phyloP scores from a whole-genome alignment of 2,113 vertebrate genomes.

The Hymenochirus boettgeri region DNA sequence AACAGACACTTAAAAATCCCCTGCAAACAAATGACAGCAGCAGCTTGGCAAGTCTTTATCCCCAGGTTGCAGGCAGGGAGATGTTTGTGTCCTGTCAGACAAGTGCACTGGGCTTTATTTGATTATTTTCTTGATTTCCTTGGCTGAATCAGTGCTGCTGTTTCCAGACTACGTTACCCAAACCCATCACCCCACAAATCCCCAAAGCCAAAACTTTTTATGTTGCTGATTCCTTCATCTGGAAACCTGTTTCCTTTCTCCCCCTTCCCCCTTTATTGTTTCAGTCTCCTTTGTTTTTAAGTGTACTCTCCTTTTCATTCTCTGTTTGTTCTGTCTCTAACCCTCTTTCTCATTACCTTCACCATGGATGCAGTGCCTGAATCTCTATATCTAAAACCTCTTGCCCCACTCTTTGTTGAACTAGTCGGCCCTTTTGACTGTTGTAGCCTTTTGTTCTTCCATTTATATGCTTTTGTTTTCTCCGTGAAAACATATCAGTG shows the following conservation, averaged over 20 bases:
- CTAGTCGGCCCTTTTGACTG: too few species aligned
- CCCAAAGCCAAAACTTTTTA: constrained; percentile 10
- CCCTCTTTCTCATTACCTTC: constrained; percentile 15
- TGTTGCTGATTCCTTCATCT: constrained; percentile 16
- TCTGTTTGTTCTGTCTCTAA: background rate
- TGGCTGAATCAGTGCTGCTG: constrained; percentile 12
- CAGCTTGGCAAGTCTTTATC: background rate
- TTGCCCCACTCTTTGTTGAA: too few species aligned
- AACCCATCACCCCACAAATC: background rate
- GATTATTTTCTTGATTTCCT: constrained; percentile 4
- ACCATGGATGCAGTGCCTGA: constrained; percentile 23
- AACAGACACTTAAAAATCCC: background rate
- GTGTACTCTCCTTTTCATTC: constrained; percentile 8
- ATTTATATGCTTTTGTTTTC: too few species aligned
- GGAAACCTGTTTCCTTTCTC: constrained; percentile 4
- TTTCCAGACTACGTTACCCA: constrained; percentile 21
- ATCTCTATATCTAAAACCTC: too few species aligned
- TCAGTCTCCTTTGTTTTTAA: background rate
- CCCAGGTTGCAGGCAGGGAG: constrained; percentile 6
- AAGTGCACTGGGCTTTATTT: background rate
- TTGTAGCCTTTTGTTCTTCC: too few species aligned
- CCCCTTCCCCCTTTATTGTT: background rate
- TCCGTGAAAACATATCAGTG: too few species aligned
- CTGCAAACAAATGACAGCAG: constrained; percentile 11
- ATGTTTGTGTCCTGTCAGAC: background rate